These are phyloP conservation scores for Diglossa cyanea DNA, from an alignment of 2,797 vertebrate genomes.

Conservation along the genomic window DNA sequence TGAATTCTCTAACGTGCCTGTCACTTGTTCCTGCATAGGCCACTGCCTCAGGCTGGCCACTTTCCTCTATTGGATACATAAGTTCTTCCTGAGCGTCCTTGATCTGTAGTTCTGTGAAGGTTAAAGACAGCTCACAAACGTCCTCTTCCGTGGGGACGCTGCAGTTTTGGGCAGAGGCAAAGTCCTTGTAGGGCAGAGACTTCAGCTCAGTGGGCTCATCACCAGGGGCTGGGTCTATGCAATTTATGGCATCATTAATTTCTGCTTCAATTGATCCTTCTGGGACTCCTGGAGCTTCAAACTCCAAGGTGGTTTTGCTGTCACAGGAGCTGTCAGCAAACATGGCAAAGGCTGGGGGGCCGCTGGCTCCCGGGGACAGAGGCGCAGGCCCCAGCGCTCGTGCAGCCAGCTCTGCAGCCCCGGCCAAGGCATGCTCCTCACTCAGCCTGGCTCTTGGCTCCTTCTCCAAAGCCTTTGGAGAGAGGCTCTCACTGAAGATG, in stretches of 20 bases:
- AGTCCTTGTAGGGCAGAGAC: neutral
- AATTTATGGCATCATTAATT: slow-evolving; percentile 34
- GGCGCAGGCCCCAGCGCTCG: neutral
- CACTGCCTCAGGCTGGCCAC: slow-evolving; percentile 10
- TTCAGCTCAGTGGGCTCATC: slow-evolving; percentile 49
- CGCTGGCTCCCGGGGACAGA: slow-evolving; percentile 35
- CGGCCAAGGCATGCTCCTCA: neutral
- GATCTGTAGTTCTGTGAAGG: slow-evolving; percentile 63
- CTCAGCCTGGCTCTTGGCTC: neutral
- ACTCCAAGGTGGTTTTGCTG: neutral
- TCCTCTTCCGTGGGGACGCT: neutral
- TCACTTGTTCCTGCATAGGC: neutral
- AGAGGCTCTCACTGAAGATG: slow-evolving; percentile 53
- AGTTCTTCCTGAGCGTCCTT: slow-evolving; percentile 45
- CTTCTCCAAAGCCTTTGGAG: neutral
- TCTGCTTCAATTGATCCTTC: slow-evolving; percentile 10
- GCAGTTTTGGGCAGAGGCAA: neutral
- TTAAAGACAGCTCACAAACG: slow-evolving; percentile 49
- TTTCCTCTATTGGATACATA: slow-evolving; percentile 70
- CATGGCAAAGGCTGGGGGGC: slow-evolving; percentile 63
- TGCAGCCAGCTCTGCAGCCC: neutral
- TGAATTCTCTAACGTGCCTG: neutral
- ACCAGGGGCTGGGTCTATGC: neutral
- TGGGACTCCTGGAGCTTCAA: neutral
- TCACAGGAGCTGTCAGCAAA: slow-evolving; percentile 14